phyloP scores from a whole-genome alignment of 2,888 invertebrate species.

The Lepidocyrtoides sp. region DNA sequence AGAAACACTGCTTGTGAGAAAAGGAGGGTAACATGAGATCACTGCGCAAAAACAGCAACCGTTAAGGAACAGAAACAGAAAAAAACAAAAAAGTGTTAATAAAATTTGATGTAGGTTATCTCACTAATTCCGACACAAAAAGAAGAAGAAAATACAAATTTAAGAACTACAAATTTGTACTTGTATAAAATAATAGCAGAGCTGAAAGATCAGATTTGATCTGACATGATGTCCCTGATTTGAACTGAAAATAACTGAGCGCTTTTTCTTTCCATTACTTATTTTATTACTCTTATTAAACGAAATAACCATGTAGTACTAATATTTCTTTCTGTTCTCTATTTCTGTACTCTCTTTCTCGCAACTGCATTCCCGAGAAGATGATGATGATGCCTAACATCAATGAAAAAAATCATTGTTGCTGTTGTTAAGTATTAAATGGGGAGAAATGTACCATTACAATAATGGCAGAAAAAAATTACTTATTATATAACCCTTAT shows the following conservation, averaged over 20 bases:
- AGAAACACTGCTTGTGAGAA: background rate
- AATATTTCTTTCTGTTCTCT: background rate
- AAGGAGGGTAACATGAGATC: background rate
- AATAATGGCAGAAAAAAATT: too few relatives aligned
- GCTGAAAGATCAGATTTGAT: background rate
- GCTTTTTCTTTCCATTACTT: background rate
- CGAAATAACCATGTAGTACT: background rate
- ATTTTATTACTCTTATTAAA: background rate
- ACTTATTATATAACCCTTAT: too few relatives aligned
- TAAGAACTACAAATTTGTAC: background rate
- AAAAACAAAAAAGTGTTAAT: too few relatives aligned
- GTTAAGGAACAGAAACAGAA: too few relatives aligned
- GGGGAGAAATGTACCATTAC: slow-evolving; percentile 4
- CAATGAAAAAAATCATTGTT: background rate
- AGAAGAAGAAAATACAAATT: background rate
- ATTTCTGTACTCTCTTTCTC: background rate
- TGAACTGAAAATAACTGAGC: slow-evolving; percentile 18
- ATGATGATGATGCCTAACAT: background rate
- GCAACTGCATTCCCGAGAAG: background rate
- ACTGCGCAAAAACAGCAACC: background rate
- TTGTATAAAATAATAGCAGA: background rate
- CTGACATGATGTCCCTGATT: slow-evolving; percentile 11
- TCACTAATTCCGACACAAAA: too few relatives aligned
- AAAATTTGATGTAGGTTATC: too few relatives aligned
- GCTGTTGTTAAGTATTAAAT: background rate